Percentiles rank a stretch among this genome's conserved stretches.
phyloP scores from a whole-genome alignment of 2,888 invertebrate genomes.

The Rhorus exstirpatorius region DNA sequence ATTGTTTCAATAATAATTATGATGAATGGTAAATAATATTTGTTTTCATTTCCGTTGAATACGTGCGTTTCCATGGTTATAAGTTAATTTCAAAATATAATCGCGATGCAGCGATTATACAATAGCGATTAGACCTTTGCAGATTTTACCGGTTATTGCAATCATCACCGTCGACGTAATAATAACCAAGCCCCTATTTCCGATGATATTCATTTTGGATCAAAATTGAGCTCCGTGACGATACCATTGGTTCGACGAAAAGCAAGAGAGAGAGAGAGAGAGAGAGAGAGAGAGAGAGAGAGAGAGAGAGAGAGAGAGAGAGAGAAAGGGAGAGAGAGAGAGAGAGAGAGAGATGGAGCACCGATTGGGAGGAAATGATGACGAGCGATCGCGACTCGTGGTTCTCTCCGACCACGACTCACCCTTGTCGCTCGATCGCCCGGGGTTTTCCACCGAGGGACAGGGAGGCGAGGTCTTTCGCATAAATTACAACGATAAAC shows the following conservation, averaged over 20 bases:
- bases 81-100: constrained; percentile 6
- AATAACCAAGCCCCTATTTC: constrained; percentile 35
- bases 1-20: no score
- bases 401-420: constrained; percentile 34
- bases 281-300: constrained; percentile 27
- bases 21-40: no score
- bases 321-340: constrained; percentile 47
- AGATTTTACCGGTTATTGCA: constrained; percentile 28
- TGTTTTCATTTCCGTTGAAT: not conserved
- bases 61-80: not conserved
- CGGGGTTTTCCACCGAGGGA: constrained; percentile 8
- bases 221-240: constrained; percentile 61
- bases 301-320: constrained; percentile 20
- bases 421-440: constrained; percentile 17
- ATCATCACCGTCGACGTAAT: constrained; percentile 27
- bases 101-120: not conserved
- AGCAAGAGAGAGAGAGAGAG: constrained; percentile 43
- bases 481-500: constrained; percentile 86
- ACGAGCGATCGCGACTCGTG: constrained; percentile 23
- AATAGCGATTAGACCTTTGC: constrained; percentile 6
- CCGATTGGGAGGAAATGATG: constrained; percentile 35
- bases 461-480: constrained; percentile 58
- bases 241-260: constrained; percentile 20
- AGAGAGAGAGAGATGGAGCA: constrained; percentile 10
- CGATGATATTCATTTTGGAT: constrained; percentile 48